phyloP scores from a whole-genome alignment of 2,888 invertebrate genomes.

The Mimumesa dahlbomi region DNA sequence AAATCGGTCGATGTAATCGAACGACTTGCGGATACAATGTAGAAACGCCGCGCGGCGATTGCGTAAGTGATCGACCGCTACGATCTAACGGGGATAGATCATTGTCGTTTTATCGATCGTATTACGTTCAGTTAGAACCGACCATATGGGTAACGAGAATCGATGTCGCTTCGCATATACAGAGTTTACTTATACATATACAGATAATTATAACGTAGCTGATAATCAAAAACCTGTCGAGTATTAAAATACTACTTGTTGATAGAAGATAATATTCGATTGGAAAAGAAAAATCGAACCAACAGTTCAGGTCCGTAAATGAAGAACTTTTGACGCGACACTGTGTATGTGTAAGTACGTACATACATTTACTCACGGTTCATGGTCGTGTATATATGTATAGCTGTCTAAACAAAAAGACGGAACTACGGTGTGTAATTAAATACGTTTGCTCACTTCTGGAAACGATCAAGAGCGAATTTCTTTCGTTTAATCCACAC shows the following conservation, averaged over 20 bases:
- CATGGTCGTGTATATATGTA: not conserved
- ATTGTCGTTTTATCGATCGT: conserved; percentile 29
- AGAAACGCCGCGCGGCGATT: not conserved
- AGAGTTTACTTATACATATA: too few species aligned
- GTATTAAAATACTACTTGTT: too few species aligned
- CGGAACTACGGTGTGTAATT: conserved; percentile 26
- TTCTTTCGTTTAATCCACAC: not conserved
- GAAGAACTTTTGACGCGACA: too few species aligned
- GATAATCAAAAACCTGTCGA: too few species aligned
- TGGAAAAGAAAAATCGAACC: too few species aligned
- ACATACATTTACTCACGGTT: too few species aligned
- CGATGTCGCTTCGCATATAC: not conserved
- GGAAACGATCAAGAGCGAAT: conserved; percentile 4
- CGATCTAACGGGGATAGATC: conserved; percentile 28
- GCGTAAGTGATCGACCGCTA: conserved; percentile 18
- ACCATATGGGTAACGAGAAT: not conserved
- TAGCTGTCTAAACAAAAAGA: conserved; percentile 13
- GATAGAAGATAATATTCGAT: too few species aligned
- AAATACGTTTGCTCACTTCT: conserved; percentile 9
- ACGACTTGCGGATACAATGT: not conserved
- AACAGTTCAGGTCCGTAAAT: too few species aligned
- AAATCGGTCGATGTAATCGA: not conserved
- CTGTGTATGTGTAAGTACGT: too few species aligned
- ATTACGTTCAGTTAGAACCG: conserved; percentile 14
- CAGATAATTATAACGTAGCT: too few species aligned